Evolutionary conservation across 2,888 invertebrate species (phyloP).

Genomic region (Uropetala carovei): DNA sequence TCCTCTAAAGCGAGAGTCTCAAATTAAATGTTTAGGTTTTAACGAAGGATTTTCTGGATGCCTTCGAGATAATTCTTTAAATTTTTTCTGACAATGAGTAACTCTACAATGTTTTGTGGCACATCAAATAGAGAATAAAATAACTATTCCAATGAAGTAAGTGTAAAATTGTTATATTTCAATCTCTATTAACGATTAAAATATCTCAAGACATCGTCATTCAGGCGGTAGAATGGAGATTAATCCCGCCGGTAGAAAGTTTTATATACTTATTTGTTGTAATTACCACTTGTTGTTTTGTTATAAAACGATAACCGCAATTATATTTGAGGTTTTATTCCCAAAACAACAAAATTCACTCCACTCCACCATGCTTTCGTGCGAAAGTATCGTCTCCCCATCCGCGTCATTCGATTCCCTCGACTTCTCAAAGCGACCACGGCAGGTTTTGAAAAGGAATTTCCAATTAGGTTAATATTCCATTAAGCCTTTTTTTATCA

Average conservation of each 20-base stretch:
- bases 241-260: background rate
- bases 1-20: no score
- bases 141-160: no score
- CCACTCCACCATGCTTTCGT: background rate
- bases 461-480: conserved; percentile 64
- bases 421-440: background rate
- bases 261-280: background rate
- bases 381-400: background rate
- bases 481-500: conserved; percentile 55
- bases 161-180: no score
- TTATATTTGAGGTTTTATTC: conserved; percentile 2
- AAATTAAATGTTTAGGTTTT: no score
- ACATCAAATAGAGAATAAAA: no score
- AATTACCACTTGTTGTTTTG: background rate
- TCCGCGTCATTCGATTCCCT: conserved; percentile 32
- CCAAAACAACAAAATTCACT: conserved; percentile 4
- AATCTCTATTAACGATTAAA: no score
- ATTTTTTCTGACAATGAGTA: no score
- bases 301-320: background rate
- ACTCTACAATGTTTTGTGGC: no score
- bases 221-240: no score
- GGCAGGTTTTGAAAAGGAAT: conserved; percentile 52
- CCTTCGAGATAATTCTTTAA: no score
- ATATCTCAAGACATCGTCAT: no score
- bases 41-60: no score